Evolutionary conservation across 2,888 invertebrate genomes (phyloP).

Genomic region (Alentia gelatinosa): DNA sequence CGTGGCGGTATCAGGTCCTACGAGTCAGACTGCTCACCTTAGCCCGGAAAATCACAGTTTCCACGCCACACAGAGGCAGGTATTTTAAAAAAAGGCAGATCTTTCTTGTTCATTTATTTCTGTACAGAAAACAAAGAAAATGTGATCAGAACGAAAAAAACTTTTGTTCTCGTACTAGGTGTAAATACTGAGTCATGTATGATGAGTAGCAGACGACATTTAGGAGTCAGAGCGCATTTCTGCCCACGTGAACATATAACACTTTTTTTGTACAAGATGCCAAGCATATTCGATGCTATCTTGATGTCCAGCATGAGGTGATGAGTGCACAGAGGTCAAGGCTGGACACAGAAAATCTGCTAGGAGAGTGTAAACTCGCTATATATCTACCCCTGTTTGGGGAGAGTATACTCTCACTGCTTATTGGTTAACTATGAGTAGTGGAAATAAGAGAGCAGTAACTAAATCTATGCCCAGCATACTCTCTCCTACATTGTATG

Average conservation of each 20-base stretch:
- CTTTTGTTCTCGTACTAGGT: not conserved
- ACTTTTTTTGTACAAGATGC: not conserved
- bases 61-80: not conserved
- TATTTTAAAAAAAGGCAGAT: not conserved
- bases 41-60: not conserved
- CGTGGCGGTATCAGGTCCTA: not conserved
- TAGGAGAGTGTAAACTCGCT: not conserved
- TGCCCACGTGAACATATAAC: not conserved
- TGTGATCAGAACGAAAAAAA: not conserved
- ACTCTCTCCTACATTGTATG: too few species aligned
- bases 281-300: not conserved
- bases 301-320: not conserved
- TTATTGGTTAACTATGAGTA: not conserved
- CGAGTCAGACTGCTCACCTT: not conserved
- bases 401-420: not conserved
- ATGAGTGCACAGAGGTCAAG: not conserved
- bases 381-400: not conserved
- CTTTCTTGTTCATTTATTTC: not conserved
- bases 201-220: not conserved
- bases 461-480: too few species aligned
- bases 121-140: slow-evolving; percentile 21
- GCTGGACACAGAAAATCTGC: not conserved
- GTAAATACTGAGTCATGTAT: not conserved
- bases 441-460: not conserved
- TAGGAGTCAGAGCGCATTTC: not conserved